Conservation (phyloP, 2,888 invertebrate species). For the Drosophila differens region DNA sequence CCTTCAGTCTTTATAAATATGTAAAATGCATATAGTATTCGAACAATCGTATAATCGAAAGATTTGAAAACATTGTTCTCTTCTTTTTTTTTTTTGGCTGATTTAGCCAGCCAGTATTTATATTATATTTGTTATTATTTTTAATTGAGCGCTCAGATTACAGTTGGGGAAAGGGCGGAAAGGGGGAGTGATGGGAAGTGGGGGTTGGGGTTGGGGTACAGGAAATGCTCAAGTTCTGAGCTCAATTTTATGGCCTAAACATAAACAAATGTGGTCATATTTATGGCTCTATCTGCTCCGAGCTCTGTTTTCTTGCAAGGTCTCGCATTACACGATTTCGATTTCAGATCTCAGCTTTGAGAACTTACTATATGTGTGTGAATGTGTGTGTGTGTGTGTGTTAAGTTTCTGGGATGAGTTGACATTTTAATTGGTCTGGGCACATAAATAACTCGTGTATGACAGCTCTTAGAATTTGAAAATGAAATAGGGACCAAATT, state of each 20-base stretch:
- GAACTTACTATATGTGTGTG: slow-evolving; percentile 11
- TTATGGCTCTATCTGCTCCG: slow-evolving; percentile 50
- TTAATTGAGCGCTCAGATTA: slow-evolving; percentile 9
- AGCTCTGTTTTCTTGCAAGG: slow-evolving; percentile 32
- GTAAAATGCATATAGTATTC: slow-evolving; percentile 3
- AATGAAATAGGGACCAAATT: slow-evolving; percentile 22
- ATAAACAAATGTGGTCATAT: slow-evolving; percentile 60
- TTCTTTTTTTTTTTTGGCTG: background rate
- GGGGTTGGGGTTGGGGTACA: slow-evolving; percentile 18
- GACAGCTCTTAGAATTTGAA: slow-evolving; percentile 47
- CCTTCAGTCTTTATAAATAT: slow-evolving; percentile 4
- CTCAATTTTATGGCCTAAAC: slow-evolving; percentile 55
- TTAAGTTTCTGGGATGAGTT: slow-evolving; percentile 35
- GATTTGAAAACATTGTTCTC: slow-evolving; percentile 1
- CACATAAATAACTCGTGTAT: slow-evolving; percentile 55
- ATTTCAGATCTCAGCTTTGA: slow-evolving; percentile 30
- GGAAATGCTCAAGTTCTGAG: slow-evolving; percentile 62
- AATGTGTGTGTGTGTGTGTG: slow-evolving; percentile 4
- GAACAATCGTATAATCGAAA: slow-evolving; percentile 13
- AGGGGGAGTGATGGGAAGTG: background rate
- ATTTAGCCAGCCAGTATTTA: slow-evolving; percentile 1
- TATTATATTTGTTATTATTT: background rate
- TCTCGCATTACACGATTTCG: slow-evolving; percentile 65
- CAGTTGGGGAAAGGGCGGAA: background rate
- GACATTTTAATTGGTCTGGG: slow-evolving; percentile 65